Evolutionary conservation across 2,113 vertebrate species (phyloP).

Genomic region (Tyto alba): DNA sequence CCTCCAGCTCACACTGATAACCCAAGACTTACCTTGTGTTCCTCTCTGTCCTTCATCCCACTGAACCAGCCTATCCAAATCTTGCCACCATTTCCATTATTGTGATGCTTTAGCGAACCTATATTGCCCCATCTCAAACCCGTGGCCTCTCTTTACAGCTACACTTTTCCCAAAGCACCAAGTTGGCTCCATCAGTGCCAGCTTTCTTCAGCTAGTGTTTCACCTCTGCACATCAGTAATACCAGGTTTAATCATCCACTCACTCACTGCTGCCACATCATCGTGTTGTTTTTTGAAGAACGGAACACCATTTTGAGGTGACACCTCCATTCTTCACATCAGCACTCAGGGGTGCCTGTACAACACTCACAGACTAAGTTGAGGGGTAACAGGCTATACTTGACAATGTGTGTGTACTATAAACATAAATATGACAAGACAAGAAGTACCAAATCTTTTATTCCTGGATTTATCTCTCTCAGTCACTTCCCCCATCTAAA

Average conservation of each 20-base stretch:
- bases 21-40: neutral
- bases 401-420: neutral
- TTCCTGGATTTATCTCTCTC: neutral
- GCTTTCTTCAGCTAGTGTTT: neutral
- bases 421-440: neutral
- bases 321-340: neutral
- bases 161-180: neutral
- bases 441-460: neutral
- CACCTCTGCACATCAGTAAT: neutral
- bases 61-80: neutral
- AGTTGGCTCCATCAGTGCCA: neutral
- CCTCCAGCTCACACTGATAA: neutral
- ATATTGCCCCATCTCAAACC: neutral
- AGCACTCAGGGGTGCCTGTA: neutral
- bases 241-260: neutral
- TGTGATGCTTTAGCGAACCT: neutral
- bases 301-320: neutral
- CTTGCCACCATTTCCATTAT: neutral
- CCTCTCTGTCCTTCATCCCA: neutral
- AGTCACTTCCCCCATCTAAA: neutral
- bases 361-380: rapidly evolving
- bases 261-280: neutral
- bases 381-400: neutral
- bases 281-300: neutral
- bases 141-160: neutral